These are phyloP conservation scores for Helleia helle DNA, from an alignment of 2,888 invertebrate species.

Conservation along the genomic window DNA sequence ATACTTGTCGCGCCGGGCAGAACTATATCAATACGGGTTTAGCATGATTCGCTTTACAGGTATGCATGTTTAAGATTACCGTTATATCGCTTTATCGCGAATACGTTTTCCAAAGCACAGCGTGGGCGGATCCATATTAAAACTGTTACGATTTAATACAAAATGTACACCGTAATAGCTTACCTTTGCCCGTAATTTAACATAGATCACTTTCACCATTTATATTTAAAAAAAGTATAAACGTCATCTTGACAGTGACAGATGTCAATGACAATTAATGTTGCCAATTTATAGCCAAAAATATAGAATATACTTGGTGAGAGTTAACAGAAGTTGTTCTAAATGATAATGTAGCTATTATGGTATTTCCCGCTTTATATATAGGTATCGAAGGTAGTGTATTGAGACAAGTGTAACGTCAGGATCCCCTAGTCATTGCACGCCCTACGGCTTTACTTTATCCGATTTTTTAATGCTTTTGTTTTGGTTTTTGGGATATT, in stretches of 20 bases:
- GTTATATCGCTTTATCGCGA: not conserved
- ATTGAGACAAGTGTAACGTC: not conserved
- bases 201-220: slow-evolving; percentile 23
- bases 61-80: not conserved
- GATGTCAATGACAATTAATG: too few species aligned
- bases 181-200: slow-evolving; percentile 35
- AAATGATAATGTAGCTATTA: not conserved
- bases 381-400: not conserved
- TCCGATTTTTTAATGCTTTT: slow-evolving; percentile 33
- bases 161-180: slow-evolving; percentile 39
- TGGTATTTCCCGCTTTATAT: not conserved
- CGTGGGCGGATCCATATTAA: slow-evolving; percentile 41
- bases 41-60: slow-evolving; percentile 15
- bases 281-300: not conserved
- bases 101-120: slow-evolving; percentile 57
- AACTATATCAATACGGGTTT: slow-evolving; percentile 18
- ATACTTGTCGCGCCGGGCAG: slow-evolving; percentile 17
- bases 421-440: not conserved
- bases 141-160: slow-evolving; percentile 35
- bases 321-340: not conserved
- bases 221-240: not conserved
- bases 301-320: not conserved
- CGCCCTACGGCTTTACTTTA: slow-evolving; percentile 20
- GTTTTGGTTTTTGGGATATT: not conserved
- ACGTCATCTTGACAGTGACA: not conserved